Evolutionary conservation across 2,888 invertebrate genomes (phyloP), one percentile per base, ranked within the genome.

Genomic region (Drosophila neonasuta): DNA sequence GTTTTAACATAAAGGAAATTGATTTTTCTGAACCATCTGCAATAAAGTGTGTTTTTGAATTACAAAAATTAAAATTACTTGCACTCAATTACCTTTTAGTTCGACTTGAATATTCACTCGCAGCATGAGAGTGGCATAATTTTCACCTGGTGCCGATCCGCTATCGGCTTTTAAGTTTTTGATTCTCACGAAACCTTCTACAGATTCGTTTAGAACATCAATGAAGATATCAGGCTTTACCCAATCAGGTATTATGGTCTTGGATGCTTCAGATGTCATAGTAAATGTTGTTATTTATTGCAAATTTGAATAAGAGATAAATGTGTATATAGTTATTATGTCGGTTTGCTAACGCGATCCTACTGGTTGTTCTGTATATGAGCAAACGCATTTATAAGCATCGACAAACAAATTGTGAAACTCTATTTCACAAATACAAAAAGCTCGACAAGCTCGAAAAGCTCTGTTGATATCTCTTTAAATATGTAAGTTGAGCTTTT

Each of bases 61-160:
- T 6, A 1, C 5, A 5, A 13, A 6, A 1, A 2, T n/a, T 6
- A 6, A 13, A 13, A 39, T 39, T 13, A 3, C 6, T 4, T 39
- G n/a, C 0, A 11, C 17, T 50, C 42, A 50, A 10, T 59, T 71
- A 90, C 90, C 80, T 20, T 79, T 61, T 10, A 89, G 55, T 48
- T 88, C 80, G 10, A 88, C 58, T 1, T 83, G 83, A 11, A 90
- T 74, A n/a, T 73, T 55, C 1, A 87, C 20, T 9, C 90, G 79
- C 20, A 88, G 45, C 86, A 90, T 88, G 3, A 87, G 45, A 0
- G 90, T 89, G 13, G 85, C 71, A 69, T 87, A 90, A 59, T 90
- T 90, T 62, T 90, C 90, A 0, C 89, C 90, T 0, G 82, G 74
- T 3, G 68, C 77, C 4, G 74, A 56, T 9, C 88, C 89, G 1